Conservation (phyloP, 2,113 vertebrate genomes). For the Lamprologus tigripictilis region DNA sequence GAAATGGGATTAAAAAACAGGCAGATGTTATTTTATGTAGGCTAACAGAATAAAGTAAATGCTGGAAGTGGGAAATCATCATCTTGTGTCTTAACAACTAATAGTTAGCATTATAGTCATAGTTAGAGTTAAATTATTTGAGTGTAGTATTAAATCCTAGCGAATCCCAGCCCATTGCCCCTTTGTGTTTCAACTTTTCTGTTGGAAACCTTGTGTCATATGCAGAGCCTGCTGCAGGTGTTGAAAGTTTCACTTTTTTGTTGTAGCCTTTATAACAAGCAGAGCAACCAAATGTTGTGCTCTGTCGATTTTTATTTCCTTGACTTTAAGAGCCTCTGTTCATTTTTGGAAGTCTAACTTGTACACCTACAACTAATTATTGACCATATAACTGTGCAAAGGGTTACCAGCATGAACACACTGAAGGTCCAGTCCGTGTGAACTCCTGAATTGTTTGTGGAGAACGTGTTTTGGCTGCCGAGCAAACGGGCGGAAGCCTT, state of each 20-base stretch:
- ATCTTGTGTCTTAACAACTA: neutral
- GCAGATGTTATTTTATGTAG: neutral
- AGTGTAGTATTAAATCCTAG: neutral
- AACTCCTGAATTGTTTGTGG: conserved; percentile 45
- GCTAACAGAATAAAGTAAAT: neutral
- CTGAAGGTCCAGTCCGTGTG: conserved; percentile 26
- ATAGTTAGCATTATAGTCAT: neutral
- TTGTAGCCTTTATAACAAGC: neutral
- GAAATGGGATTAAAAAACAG: neutral
- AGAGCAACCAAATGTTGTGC: neutral
- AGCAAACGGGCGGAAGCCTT: conserved; percentile 25
- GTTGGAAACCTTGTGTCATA: neutral
- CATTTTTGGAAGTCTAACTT: neutral
- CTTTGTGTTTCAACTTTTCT: neutral
- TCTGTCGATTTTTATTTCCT: neutral
- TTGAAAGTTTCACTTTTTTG: neutral
- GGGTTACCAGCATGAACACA: neutral
- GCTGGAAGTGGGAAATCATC: neutral
- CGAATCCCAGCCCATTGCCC: neutral
- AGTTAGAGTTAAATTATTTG: neutral
- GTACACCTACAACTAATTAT: neutral
- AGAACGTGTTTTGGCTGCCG: conserved; percentile 39
- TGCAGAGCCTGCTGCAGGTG: neutral
- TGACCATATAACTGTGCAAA: neutral
- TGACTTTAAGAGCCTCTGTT: neutral